Percentiles rank a stretch among this genome's conserved stretches.
Conservation (phyloP, 2,888 invertebrate genomes). For the Caenorhabditis becei region DNA sequence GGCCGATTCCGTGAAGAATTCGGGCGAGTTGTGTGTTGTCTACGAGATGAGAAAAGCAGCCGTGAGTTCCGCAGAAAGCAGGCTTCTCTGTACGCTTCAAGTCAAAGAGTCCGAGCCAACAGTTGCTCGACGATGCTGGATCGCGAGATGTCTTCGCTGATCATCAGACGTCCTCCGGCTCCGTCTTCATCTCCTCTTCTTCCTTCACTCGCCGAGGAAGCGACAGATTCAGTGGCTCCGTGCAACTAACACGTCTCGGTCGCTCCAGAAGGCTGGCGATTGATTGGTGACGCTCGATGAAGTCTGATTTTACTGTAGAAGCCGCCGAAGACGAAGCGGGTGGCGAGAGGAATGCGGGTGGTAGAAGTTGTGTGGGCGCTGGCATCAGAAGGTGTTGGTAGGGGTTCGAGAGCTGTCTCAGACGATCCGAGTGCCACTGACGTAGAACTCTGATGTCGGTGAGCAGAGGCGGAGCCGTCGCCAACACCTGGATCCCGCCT, state of each 20-base stretch:
- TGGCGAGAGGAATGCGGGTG: constrained; percentile 61
- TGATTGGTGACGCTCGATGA: constrained; percentile 54
- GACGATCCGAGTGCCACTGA: constrained; percentile 65
- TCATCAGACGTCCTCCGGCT: constrained; percentile 19
- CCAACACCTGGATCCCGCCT: constrained; percentile 47
- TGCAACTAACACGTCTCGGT: constrained; percentile 36
- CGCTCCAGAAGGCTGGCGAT: constrained; percentile 64
- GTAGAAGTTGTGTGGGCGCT: constrained; percentile 1
- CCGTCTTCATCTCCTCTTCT: constrained; percentile 16
- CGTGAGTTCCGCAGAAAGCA: constrained; percentile 59
- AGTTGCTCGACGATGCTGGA: constrained; percentile 56
- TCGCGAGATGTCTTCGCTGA: constrained; percentile 46
- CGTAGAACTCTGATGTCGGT: constrained; percentile 63
- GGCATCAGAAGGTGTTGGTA: constrained; percentile 27
- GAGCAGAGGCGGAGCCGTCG: constrained; percentile 54
- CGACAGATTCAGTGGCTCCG: constrained; percentile 53
- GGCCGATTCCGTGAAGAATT: constrained; percentile 80
- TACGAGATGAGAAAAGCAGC: constrained; percentile 43
- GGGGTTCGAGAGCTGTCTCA: constrained; percentile 25
- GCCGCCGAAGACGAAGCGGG: constrained; percentile 33
- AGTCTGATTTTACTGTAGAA: constrained; percentile 41
- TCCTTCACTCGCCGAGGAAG: constrained; percentile 39
- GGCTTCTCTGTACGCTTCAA: constrained; percentile 52
- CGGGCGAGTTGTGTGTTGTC: constrained; percentile 83
- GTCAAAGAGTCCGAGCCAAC: constrained; percentile 47